Percentiles rank a stretch among this genome's conserved stretches.
Conservation (phyloP, 2,888 invertebrate genomes). For the Epinotia bilunana region DNA sequence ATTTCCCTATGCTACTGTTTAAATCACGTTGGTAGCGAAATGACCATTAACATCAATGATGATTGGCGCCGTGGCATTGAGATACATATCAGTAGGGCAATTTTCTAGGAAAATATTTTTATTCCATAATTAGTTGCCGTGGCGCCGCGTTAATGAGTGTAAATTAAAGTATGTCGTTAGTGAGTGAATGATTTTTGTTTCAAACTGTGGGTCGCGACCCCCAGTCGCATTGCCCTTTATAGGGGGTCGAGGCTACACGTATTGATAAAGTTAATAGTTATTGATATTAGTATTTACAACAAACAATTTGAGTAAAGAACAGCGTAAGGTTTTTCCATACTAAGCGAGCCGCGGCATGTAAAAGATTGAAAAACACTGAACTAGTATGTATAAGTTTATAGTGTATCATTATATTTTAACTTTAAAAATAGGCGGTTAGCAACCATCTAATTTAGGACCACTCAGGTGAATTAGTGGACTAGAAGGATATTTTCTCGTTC, state of each 20-base stretch:
- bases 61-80: constrained; percentile 17
- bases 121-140: background rate
- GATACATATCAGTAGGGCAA: constrained; percentile 4
- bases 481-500: background rate
- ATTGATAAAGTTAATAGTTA: background rate
- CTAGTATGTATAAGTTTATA: no score
- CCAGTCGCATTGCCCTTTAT: no score
- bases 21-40: background rate
- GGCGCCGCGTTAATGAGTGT: constrained; percentile 9
- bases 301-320: no score
- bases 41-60: background rate
- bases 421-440: no score
- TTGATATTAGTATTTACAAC: no score
- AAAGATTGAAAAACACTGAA: no score
- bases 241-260: background rate
- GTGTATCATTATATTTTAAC: no score
- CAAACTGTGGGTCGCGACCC: no score
- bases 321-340: no score
- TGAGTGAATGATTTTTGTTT: background rate
- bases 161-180: background rate
- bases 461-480: no score
- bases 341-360: no score
- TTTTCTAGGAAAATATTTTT: constrained; percentile 14
- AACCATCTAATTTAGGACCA: no score
- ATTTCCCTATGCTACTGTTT: background rate